Conservation (phyloP, 2,888 invertebrate genomes). For the Heteromyza rotundicornis region DNA sequence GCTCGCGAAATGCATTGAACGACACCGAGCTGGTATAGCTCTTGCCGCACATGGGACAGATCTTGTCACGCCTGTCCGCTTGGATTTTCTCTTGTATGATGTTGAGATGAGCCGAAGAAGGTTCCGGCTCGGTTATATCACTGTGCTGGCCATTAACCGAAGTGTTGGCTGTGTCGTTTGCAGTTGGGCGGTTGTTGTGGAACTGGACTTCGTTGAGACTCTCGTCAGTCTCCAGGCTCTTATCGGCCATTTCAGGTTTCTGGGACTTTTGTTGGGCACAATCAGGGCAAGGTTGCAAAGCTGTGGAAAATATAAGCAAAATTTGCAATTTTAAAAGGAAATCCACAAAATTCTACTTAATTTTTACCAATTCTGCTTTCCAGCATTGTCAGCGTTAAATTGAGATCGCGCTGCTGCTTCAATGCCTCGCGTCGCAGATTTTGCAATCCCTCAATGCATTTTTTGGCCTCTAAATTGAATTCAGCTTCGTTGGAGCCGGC, state of each 20-base stretch:
- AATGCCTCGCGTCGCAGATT: constrained; percentile 69
- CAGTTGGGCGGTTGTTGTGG: background rate
- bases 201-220: constrained; percentile 41
- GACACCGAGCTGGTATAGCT: constrained; percentile 67
- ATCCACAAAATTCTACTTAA: background rate
- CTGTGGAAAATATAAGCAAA: constrained; percentile 33
- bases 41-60: constrained; percentile 79
- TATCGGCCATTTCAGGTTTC: constrained; percentile 61
- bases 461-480: constrained; percentile 70
- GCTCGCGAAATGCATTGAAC: constrained; percentile 74
- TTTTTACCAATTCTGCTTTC: constrained; percentile 60
- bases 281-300: constrained; percentile 49
- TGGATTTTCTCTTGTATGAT: constrained; percentile 53
- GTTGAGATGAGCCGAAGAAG: constrained; percentile 40
- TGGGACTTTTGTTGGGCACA: constrained; percentile 51
- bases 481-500: constrained; percentile 64
- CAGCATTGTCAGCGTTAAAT: constrained; percentile 58
- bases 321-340: background rate
- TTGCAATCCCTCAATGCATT: constrained; percentile 70
- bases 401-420: constrained; percentile 70
- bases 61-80: constrained; percentile 63
- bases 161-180: no score
- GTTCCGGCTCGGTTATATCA: constrained; percentile 15
- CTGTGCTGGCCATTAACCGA: constrained; percentile 11
- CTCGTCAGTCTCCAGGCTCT: constrained; percentile 59